A percentile compares a stretch with the other conserved stretches of the same genome.
Evolutionary conservation across 2,113 vertebrate genomes (phyloP).

Genomic region (Accipiter virgatus): DNA sequence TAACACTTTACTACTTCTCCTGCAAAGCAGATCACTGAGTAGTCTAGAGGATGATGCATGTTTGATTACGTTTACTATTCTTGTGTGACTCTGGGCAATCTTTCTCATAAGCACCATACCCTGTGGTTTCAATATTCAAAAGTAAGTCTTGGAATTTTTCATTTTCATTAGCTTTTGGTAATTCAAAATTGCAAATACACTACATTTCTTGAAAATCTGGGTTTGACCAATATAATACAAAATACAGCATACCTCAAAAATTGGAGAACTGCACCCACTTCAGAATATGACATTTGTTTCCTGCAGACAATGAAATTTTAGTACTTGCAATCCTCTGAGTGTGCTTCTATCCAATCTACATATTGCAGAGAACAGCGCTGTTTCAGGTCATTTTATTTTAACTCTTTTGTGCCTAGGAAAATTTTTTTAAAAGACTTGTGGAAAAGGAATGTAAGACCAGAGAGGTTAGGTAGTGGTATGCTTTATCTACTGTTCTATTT

Average conservation of each 20-base stretch:
- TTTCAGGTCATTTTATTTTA: not conserved
- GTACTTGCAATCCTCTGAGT: not conserved
- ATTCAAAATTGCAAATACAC: not conserved
- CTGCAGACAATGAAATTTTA: not conserved
- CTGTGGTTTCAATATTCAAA: not conserved
- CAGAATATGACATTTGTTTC: not conserved
- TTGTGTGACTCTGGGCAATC: not conserved
- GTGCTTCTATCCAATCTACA: rapidly evolving
- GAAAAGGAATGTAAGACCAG: not conserved
- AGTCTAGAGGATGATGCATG: not conserved
- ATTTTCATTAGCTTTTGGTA: not conserved
- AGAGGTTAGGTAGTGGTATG: not conserved
- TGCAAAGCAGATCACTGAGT: not conserved
- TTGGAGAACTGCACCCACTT: not conserved
- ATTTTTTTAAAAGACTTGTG: not conserved
- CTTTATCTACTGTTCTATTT: not conserved
- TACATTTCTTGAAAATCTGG: not conserved
- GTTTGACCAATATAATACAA: not conserved
- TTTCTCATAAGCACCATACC: not conserved
- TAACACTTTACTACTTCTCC: not conserved
- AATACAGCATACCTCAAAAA: not conserved
- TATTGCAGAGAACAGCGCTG: not conserved
- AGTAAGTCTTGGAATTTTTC: not conserved
- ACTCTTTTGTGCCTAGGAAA: not conserved
- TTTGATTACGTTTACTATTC: not conserved